phyloP scores from a whole-genome alignment of 2,888 invertebrate genomes.

The Mythimna albipuncta region DNA sequence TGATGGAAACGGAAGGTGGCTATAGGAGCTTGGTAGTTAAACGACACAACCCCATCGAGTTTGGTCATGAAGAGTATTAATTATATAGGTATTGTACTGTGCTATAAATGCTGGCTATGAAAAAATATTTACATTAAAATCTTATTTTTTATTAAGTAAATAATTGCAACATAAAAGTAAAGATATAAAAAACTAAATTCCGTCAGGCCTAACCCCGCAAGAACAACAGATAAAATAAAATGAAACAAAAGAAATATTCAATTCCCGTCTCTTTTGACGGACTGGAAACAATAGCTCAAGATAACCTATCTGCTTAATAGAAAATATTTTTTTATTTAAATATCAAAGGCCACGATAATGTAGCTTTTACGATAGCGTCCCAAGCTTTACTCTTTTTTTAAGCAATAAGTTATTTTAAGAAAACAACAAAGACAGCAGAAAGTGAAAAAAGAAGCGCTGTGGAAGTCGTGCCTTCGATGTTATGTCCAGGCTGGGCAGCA shows the following conservation, averaged over 20 bases:
- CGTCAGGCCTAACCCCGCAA: background rate
- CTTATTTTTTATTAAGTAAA: background rate
- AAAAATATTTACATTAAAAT: too few relatives aligned
- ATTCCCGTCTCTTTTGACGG: constrained; percentile 30
- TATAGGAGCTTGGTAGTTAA: too few relatives aligned
- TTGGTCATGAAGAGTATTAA: too few relatives aligned
- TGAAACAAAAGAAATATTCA: constrained; percentile 22
- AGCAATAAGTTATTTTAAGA: constrained; percentile 50
- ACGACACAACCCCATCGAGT: too few relatives aligned
- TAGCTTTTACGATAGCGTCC: constrained; percentile 20
- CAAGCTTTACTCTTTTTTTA: constrained; percentile 29
- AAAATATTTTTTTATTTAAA: constrained; percentile 33
- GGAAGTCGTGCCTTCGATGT: constrained; percentile 64
- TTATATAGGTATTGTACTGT: too few relatives aligned
- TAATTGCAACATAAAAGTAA: constrained; percentile 4
- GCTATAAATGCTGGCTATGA: too few relatives aligned
- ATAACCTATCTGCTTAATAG: constrained; percentile 24
- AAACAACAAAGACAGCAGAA: constrained; percentile 43
- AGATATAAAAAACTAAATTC: background rate
- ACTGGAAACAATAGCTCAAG: constrained; percentile 48
- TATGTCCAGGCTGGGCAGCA: constrained; percentile 59
- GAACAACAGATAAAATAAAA: constrained; percentile 10
- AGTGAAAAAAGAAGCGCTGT: constrained; percentile 56
- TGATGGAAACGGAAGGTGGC: too few relatives aligned
- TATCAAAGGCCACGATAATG: constrained; percentile 30